Evolutionary conservation across 1,140 invertebrate species (phyloP), one percentile per base, ranked within the genome.

Genomic region (Drosophila erecta): DNA sequence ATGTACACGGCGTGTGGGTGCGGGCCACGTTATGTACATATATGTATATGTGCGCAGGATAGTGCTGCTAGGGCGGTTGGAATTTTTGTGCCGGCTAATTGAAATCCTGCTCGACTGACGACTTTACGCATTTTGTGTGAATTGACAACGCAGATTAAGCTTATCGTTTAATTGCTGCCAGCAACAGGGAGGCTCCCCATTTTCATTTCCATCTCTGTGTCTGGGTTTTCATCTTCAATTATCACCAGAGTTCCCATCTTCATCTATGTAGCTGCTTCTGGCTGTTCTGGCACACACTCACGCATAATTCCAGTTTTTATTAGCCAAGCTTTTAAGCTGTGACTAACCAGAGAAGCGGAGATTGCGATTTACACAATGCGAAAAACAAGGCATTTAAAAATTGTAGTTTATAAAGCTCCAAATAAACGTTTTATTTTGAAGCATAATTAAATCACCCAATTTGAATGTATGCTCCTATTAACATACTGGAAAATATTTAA

Each of bases 251-350:
- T 33, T 40, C 12, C 43, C 57, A 38, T 38, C 24, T 17, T 27
- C 43, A 40, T 37, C 43, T 44, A 15, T 41, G 15, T 41, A 41
- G 22, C 33, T 17, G 7, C 46, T 14, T 27, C 14, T 11, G 7
- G 8, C 30, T 37, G 46, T 47, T 49, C 61, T 27, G 53, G 71
- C 64, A 73, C 70, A 49, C 74, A 59, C 44, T 53, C 59, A 75
- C 55, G 79, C 83, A 89, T 85, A 90, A 87, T 87, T 90, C 83
- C 53, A 74, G 69, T 90, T 90, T 70, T 90, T 90, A 89, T 90
- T 74, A 76, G 65, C 84, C 76, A 78, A 90, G 85, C 84, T 80
- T 90, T 89, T 89, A 90, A 89, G 84, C 80, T 70, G 56, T 77
- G 84, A 80, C 80, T 90, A 80, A 70, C 59, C 66, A 66, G 49